phyloP scores from a whole-genome alignment of 2,797 vertebrate genomes.

The Chelon labrosus region DNA sequence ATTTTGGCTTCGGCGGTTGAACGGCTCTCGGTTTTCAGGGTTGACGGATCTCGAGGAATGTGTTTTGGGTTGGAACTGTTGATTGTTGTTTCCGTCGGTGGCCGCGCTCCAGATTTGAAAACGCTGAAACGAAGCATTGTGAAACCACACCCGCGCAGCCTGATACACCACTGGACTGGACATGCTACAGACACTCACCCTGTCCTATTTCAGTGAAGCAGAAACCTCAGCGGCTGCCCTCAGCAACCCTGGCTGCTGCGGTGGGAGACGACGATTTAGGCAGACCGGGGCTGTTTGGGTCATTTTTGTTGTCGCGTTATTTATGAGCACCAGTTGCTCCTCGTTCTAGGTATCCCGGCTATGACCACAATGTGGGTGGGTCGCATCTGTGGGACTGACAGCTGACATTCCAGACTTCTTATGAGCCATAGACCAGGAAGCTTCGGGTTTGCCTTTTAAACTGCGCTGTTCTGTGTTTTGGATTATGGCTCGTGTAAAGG shows the following conservation, averaged over 20 bases:
- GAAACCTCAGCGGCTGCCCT: slow-evolving; percentile 60
- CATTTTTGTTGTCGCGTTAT: slow-evolving; percentile 66
- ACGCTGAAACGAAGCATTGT: slow-evolving; percentile 47
- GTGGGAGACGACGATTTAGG: slow-evolving; percentile 47
- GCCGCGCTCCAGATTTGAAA: slow-evolving; percentile 46
- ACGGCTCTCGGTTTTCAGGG: slow-evolving; percentile 41
- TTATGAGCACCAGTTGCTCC: slow-evolving; percentile 75
- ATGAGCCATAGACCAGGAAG: slow-evolving; percentile 53
- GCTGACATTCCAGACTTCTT: slow-evolving; percentile 78
- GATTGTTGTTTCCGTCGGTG: slow-evolving; percentile 71
- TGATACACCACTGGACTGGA: slow-evolving; percentile 21
- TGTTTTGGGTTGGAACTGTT: slow-evolving; percentile 58
- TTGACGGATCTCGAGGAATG: slow-evolving; percentile 62
- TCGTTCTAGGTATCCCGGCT: slow-evolving; percentile 57
- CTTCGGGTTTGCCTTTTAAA: slow-evolving; percentile 47
- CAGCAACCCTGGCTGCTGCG: slow-evolving; percentile 3
- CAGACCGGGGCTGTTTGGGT: slow-evolving; percentile 59
- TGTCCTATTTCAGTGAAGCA: slow-evolving; percentile 56
- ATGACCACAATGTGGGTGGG: slow-evolving; percentile 78
- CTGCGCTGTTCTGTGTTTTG: slow-evolving; percentile 30
- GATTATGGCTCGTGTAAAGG: slow-evolving; percentile 31
- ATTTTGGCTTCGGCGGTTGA: slow-evolving; percentile 19
- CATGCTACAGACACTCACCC: slow-evolving; percentile 17
- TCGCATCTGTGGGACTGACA: slow-evolving; percentile 72
- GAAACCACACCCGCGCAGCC: slow-evolving; percentile 53